Base-by-base conservation (phyloP, 2,113 vertebrate genomes). In the Naja naja region DNA sequence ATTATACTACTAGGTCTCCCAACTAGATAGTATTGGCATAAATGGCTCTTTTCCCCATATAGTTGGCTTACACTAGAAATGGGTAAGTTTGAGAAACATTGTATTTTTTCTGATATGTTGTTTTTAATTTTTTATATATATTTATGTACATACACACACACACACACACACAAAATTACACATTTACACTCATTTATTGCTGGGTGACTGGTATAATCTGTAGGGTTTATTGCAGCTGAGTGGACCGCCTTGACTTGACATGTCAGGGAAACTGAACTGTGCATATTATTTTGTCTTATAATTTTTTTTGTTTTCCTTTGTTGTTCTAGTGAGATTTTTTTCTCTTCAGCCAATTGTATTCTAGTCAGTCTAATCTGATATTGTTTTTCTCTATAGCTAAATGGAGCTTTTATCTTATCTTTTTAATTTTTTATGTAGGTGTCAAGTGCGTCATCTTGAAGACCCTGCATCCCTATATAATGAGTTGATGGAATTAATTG, bases 401-500 rank as follows among this genome's bases (percentile, higher is more conserved):
- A 39, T 91, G 88, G 1, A 53, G 30, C n/a, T 0, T 94, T 90
- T 69, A 39, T 74, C 55, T 90, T 69, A 39, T 74, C 55, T 1
- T 34, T 14, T 74, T 90, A 92, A 87, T 14, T 93, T 89, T 91
- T 91, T 90, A 95, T 94, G 2, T 92, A 99, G 99, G 64, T 99
- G 98, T 97, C 99, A 99, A 87, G 96, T 99, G 16, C 98, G 87
- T 89, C 97, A 98, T 0, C 54, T 99, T 58, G 98, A 99, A 97
- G 99, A 99, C 95, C 98, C 99, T 93, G 96, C 98, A 6, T 96
- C 97, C 1, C 94, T 99, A 39, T 99, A 99, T 97, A 98, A 97
- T 94, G 99, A 99, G 95, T 97, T 99, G 94, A 99, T 99, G 99
- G 99, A 99, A 91, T 97, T 99, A 69, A 98, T 99, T 91, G 98